A percentile compares a stretch with the other conserved stretches of the same genome.
phyloP scores from a whole-genome alignment of 2,888 invertebrate species.

The Heliconius aoede region DNA sequence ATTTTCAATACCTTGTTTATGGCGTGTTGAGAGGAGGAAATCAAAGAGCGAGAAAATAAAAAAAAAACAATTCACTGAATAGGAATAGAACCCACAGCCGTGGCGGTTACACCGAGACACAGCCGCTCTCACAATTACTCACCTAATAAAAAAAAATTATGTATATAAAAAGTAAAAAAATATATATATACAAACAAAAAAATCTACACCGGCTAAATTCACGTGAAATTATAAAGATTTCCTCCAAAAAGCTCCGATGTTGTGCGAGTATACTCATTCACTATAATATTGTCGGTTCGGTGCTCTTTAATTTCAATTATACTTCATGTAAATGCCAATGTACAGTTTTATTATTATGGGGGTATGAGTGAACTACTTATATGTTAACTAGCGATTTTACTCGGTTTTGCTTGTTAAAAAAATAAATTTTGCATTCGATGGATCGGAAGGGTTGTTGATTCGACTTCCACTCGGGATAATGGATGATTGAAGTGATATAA shows the following conservation, averaged over 20 bases:
- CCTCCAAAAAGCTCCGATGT: slow-evolving; percentile 53
- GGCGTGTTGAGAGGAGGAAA: too few relatives aligned
- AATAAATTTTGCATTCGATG: neutral
- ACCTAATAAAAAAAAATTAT: too few relatives aligned
- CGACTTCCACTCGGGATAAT: too few relatives aligned
- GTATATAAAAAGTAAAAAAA: too few relatives aligned
- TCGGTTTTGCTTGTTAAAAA: neutral
- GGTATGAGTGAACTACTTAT: slow-evolving; percentile 24
- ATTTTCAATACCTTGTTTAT: too few relatives aligned
- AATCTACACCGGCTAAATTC: slow-evolving; percentile 67
- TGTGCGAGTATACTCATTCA: slow-evolving; percentile 53
- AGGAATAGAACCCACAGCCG: too few relatives aligned
- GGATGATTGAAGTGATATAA: too few relatives aligned
- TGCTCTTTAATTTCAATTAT: slow-evolving; percentile 37
- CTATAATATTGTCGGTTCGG: slow-evolving; percentile 66
- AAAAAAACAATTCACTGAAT: too few relatives aligned
- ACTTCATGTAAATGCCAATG: slow-evolving; percentile 29
- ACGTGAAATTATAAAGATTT: slow-evolving; percentile 64
- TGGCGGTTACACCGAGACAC: too few relatives aligned
- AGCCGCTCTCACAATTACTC: too few relatives aligned
- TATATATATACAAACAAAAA: neutral
- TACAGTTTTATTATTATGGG: slow-evolving; percentile 39
- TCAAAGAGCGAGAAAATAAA: too few relatives aligned
- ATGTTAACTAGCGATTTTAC: neutral
- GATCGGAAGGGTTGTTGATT: too few relatives aligned